Conservation (phyloP, 1,140 invertebrate species). For the Nylanderia fulva region DNA sequence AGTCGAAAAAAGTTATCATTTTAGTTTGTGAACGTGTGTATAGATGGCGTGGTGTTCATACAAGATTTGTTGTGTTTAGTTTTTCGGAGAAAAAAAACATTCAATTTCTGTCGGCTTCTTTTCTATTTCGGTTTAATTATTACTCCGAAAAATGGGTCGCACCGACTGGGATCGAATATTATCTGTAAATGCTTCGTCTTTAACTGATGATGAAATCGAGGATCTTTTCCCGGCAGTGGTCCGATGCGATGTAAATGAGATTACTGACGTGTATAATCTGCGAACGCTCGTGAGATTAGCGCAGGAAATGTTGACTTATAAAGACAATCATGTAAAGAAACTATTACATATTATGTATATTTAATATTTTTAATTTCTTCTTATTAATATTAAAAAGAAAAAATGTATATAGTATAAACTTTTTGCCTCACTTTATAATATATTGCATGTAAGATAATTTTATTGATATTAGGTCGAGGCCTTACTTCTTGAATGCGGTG, state of each 20-base stretch:
- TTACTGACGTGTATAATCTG: slow-evolving; percentile 86
- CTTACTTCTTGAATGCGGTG: slow-evolving; percentile 85
- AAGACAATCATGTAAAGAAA: slow-evolving; percentile 88
- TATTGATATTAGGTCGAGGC: slow-evolving; percentile 83
- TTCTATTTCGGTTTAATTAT: background rate
- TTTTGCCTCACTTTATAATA: background rate
- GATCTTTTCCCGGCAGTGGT: slow-evolving; percentile 87
- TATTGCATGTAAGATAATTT: background rate
- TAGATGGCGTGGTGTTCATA: no score
- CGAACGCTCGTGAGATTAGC: slow-evolving; percentile 87
- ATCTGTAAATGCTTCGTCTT: slow-evolving; percentile 85
- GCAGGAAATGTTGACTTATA: slow-evolving; percentile 89
- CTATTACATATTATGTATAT: background rate
- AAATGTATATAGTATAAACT: slow-evolving; percentile 6
- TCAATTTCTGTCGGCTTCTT: no score
- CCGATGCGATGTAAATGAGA: slow-evolving; percentile 87
- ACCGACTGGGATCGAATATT: slow-evolving; percentile 88
- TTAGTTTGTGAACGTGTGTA: no score
- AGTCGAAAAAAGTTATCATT: no score
- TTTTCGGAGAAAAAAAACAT: no score
- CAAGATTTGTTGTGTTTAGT: no score
- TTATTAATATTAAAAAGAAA: background rate
- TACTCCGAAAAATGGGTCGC: slow-evolving; percentile 81
- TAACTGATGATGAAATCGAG: slow-evolving; percentile 88
- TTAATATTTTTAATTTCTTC: background rate